Evolutionary conservation across 2,797 vertebrate species (phyloP).

Genomic region (Pristis pectinata): DNA sequence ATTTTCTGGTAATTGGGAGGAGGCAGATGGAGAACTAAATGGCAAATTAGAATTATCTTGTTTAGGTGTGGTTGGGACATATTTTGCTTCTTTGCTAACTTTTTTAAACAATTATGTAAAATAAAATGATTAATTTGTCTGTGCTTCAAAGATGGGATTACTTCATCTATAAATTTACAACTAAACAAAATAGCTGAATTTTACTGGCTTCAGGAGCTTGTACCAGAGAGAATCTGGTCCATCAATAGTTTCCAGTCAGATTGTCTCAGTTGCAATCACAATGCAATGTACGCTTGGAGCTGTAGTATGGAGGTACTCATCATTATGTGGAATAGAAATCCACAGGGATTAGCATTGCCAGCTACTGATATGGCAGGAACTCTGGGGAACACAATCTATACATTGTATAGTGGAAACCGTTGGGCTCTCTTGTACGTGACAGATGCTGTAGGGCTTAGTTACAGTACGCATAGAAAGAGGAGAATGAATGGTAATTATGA

Average conservation of each 20-base stretch:
- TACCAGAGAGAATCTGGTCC: background rate
- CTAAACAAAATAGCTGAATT: background rate
- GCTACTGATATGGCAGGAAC: background rate
- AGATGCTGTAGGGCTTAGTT: background rate
- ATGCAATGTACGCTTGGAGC: background rate
- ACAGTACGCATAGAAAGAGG: background rate
- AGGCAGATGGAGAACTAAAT: no score
- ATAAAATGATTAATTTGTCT: background rate
- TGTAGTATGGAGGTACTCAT: background rate
- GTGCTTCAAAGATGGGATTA: background rate
- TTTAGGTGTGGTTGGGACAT: background rate
- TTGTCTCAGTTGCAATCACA: background rate
- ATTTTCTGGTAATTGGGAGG: no score
- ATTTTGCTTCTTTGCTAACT: background rate
- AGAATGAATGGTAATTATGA: background rate
- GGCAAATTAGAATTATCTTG: background rate
- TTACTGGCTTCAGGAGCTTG: background rate
- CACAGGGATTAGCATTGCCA: no score
- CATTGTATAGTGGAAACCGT: background rate
- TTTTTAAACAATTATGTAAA: background rate
- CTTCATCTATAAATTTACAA: background rate
- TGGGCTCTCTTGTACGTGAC: background rate
- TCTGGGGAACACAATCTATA: background rate
- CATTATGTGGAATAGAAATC: background rate
- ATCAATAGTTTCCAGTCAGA: background rate